A percentile compares a stretch with the other conserved stretches of the same genome.
Evolutionary conservation across 2,888 invertebrate species (phyloP).

Genomic region (Opisthograptis luteolata): DNA sequence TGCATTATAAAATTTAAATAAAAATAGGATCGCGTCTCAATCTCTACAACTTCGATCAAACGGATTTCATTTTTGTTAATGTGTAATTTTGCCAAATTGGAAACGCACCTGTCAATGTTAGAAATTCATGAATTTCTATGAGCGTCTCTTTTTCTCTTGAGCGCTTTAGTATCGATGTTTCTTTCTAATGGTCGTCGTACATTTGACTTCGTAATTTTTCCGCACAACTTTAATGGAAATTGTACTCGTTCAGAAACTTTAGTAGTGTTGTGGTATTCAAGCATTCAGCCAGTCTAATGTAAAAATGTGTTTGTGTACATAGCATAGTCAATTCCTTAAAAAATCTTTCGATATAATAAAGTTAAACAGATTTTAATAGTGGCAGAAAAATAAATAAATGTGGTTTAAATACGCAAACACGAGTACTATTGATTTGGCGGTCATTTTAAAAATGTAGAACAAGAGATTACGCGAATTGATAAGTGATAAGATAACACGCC

Average conservation of each 20-base stretch:
- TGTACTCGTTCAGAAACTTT: slow-evolving; percentile 52
- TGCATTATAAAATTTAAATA: slow-evolving; percentile 54
- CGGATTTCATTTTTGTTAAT: slow-evolving; percentile 66
- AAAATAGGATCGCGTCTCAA: slow-evolving; percentile 67
- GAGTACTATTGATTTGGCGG: slow-evolving; percentile 53
- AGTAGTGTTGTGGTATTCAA: background rate
- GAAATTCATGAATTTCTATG: no score
- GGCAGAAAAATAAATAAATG: no score
- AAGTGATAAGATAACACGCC: slow-evolving; percentile 79
- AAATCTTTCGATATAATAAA: background rate
- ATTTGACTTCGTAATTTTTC: slow-evolving; percentile 34
- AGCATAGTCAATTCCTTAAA: background rate
- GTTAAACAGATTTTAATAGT: no score
- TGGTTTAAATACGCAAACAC: background rate
- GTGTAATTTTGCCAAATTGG: slow-evolving; percentile 42
- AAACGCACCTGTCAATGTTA: slow-evolving; percentile 33
- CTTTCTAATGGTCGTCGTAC: slow-evolving; percentile 15
- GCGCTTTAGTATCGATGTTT: slow-evolving; percentile 16
- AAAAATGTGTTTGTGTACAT: no score
- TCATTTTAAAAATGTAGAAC: slow-evolving; percentile 72
- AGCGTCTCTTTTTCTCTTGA: slow-evolving; percentile 34
- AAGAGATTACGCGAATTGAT: slow-evolving; percentile 72
- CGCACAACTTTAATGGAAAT: slow-evolving; percentile 31
- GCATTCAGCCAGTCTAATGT: background rate
- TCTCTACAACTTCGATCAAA: slow-evolving; percentile 63